Evolutionary conservation across 2,888 invertebrate genomes (phyloP), one percentile per base, ranked within the genome.

Genomic region (Torymus tubicola): DNA sequence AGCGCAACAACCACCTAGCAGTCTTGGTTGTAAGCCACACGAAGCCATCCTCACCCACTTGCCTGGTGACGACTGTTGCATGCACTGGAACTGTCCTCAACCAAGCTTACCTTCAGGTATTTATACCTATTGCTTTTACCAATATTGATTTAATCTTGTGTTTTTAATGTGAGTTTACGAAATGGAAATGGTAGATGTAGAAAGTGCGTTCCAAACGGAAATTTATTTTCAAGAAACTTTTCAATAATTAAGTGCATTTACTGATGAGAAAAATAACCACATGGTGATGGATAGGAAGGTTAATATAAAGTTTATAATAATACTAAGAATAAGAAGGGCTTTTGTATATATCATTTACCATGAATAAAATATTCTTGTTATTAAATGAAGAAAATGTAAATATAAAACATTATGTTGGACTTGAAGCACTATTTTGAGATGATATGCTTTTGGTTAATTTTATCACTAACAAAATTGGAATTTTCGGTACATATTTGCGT

Each of bases 21-120:
- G 93, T 75, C 90, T 97, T 79, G 93, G 94, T 1, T 98, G 97
- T 87, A 93, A 94, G 8, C 93, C 94, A 0, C 92, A 93, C 70
- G 92, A 93, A 84, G 95, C 95, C 16, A 92, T 93, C 8, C 92
- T 96, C 0, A 92, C 93, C 2, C 94, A 94, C 84, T 85, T 92
- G 60, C 94, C 94, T 4, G 95, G 95, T 75, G 96, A 97, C 85
- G 96, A 96, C 82, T 97, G 97, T 88, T 97, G 97, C 90, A 93
- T 94, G 86, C 94, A 95, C 80, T 97, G 97, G 97, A 92, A 89
- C 82, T 93, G 93, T 81, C 16, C 74, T 18, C 55, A 24, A 16
- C 57, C 16, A 50, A 65, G 12, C 1, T 8, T 63, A 3, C 69
- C 42, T 42, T 8, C 83, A 85, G 85, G 85, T 85, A 85, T 70